These are phyloP conservation scores for Oopsacas minuta DNA, from an alignment of 37 sponge, comb jelly and placozoan species.

Conservation along the genomic window DNA sequence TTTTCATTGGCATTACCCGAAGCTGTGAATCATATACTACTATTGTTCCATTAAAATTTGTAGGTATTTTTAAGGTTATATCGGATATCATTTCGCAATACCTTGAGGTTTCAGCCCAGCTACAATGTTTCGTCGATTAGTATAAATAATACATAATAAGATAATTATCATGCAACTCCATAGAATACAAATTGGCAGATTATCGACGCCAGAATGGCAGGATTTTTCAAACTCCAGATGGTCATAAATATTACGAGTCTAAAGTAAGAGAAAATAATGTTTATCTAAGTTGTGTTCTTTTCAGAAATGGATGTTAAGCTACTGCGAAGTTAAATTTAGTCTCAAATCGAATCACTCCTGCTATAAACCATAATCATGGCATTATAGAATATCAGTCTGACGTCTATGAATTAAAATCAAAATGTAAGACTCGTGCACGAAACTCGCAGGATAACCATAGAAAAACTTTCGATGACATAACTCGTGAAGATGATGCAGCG, in stretches of 20 bases:
- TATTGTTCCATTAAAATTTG: background rate
- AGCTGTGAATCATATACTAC: background rate
- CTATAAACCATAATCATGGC: background rate
- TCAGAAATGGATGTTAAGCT: slow-evolving; percentile 7
- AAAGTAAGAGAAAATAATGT: slow-evolving; percentile 5
- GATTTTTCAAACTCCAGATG: background rate
- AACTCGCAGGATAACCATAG: background rate
- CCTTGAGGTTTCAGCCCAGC: background rate
- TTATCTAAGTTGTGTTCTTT: slow-evolving; percentile 12
- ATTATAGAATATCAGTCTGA: background rate
- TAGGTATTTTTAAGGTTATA: background rate
- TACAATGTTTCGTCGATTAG: background rate
- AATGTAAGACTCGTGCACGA: background rate
- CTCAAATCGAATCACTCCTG: background rate
- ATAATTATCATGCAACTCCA: background rate
- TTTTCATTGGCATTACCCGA: background rate
- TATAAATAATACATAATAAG: background rate
- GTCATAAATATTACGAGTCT: background rate
- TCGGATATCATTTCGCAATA: background rate
- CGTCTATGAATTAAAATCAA: slow-evolving; percentile 2
- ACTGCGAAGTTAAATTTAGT: background rate
- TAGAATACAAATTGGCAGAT: background rate
- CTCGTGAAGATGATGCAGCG: background rate
- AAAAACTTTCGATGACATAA: slow-evolving; percentile 3
- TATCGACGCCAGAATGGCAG: slow-evolving; percentile 3